phyloP scores from a whole-genome alignment of 2,888 invertebrate genomes.

The Ophion ventricosus region DNA sequence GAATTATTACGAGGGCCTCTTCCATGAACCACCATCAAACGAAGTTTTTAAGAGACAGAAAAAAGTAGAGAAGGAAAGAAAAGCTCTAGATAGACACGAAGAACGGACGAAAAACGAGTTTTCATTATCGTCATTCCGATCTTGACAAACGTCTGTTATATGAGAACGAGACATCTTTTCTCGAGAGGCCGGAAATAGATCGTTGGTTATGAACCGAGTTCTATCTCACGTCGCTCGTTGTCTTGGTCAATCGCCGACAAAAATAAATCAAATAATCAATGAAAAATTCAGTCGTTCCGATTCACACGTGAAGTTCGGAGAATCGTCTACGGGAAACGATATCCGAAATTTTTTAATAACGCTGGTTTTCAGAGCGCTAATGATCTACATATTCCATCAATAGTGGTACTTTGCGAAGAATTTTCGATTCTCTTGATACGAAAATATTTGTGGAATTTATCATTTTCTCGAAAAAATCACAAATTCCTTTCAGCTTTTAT shows the following conservation, averaged over 20 bases:
- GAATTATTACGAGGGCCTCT: conserved; percentile 40
- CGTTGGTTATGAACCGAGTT: conserved; percentile 38
- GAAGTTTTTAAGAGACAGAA: conserved; percentile 37
- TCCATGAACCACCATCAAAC: conserved; percentile 31
- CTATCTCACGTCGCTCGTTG: conserved; percentile 27
- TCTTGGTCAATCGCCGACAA: conserved; percentile 18
- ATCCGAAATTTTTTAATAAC: no score
- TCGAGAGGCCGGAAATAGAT: conserved; percentile 47
- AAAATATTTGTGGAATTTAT: neutral
- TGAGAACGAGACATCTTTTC: conserved; percentile 31
- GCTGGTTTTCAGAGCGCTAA: no score
- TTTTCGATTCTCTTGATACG: neutral
- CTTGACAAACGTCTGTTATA: conserved; percentile 54
- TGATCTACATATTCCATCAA: no score
- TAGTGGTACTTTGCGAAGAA: no score
- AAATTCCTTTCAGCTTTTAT: neutral
- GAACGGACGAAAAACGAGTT: conserved; percentile 35
- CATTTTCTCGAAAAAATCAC: neutral
- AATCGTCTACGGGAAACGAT: neutral
- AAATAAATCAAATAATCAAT: conserved; percentile 18
- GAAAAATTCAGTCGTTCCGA: neutral
- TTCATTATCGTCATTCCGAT: conserved; percentile 51
- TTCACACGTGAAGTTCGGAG: neutral
- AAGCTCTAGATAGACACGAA: conserved; percentile 42
- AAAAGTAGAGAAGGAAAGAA: conserved; percentile 18